Evolutionary conservation across 30 jellyfish, hydroid and myxozoan genomes (phyloP).

Genomic region (Cassiopea andromeda): DNA sequence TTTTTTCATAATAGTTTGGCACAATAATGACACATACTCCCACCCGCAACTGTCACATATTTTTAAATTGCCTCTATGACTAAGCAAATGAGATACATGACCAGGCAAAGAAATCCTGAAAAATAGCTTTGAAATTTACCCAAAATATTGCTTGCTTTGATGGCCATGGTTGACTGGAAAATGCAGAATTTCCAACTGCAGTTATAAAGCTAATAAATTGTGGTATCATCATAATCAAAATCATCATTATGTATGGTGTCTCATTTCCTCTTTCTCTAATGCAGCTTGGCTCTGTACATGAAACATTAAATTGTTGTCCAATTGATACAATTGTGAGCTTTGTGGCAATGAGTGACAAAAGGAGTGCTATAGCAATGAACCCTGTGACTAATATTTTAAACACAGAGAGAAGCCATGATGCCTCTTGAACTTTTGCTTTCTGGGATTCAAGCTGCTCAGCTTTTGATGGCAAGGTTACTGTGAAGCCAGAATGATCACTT

Average conservation of each 20-base stretch:
- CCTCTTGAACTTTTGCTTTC: constrained; percentile 30
- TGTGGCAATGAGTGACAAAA: constrained; percentile 60
- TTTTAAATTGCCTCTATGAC: too few species aligned
- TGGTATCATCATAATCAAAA: constrained; percentile 76
- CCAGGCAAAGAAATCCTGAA: neutral
- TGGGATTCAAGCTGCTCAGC: constrained; percentile 58
- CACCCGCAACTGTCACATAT: too few species aligned
- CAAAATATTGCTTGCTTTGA: constrained; percentile 49
- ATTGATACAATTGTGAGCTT: constrained; percentile 69
- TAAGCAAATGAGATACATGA: neutral
- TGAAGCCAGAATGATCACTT: neutral
- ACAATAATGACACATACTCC: too few species aligned
- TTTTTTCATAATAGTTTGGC: too few species aligned
- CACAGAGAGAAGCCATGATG: constrained; percentile 61
- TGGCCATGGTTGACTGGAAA: constrained; percentile 80
- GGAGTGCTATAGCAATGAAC: constrained; percentile 54
- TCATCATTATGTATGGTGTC: constrained; percentile 71
- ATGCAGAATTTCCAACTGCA: constrained; percentile 64
- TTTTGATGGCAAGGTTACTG: constrained; percentile 61
- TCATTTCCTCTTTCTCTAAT: constrained; percentile 5
- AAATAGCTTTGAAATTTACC: constrained; percentile 35
- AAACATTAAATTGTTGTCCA: constrained; percentile 42
- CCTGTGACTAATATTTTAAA: constrained; percentile 62
- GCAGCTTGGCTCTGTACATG: constrained; percentile 7
- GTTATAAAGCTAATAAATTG: constrained; percentile 54